Base-by-base conservation (phyloP, 2,888 invertebrate species). In the Himalopsyche kuldschensis region DNA sequence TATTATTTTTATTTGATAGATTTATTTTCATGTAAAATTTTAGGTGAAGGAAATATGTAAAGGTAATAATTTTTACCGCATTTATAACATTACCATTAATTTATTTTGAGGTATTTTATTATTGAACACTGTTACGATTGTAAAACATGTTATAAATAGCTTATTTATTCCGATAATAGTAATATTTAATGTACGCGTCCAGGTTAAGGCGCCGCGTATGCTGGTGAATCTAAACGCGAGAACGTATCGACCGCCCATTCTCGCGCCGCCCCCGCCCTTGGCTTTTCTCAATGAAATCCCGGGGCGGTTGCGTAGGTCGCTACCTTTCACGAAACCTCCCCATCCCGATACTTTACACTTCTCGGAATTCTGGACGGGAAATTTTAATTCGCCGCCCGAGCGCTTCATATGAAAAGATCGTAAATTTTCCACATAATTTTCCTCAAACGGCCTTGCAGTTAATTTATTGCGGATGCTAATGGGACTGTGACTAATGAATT, bases 241-340 rank as follows among this genome's bases (percentile, higher is more conserved):
- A 24, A 24, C 55, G 55, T 55, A 55, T 55, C 55, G 55, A 55
- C 55, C 55, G 55, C 55, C 55, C 55, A 20, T 55, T 79, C 55
- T 24, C 30, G 79, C 48, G 47, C 32, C 30, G 32, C 80, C 63
- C 11, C 31, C 24, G 63, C 82, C 41, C 46, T 20, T 30, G 78
- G 78, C 41, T 46, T 30, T 82, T 27, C 35, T 79, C 82, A 79
- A 82, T 79, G 82, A 79, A 82, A 80, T 35, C 55, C 82, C 79
- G 80, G 81, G 81, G 82, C 78, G 82, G 84, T 84, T 84, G 84
- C 84, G 84, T 84, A 84, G 84, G 84, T 84, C 84, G 84, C 81
- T 81, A 80, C 84, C 84, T 83, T 83, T 47, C 30, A 31, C 27
- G 10, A 31, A 31, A 6, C 32, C 41, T 47, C 46, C 76, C n/a